Base-by-base conservation (phyloP, 2,113 vertebrate genomes). In the Mola mola region DNA sequence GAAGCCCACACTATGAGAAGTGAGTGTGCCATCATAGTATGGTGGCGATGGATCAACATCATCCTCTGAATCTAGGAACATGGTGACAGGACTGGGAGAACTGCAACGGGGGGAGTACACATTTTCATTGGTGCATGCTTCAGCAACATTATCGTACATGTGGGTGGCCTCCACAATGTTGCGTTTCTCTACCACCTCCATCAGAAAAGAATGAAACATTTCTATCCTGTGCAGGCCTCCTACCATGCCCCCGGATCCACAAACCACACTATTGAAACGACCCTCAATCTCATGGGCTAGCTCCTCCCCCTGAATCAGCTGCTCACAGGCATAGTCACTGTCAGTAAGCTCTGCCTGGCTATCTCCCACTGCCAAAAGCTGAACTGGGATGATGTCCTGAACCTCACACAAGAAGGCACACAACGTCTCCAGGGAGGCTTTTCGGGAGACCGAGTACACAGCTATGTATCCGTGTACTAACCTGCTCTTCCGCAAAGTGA, bases 221-320 rank as follows among this genome's bases (percentile, higher is more conserved):
- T 99, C 96, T 63, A 98, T 90, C 80, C 94, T 93, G 62, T 93
- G 93, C 50, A 94, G 93, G 0, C 92, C 87, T 0, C 94, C 95
- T 17, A 91, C 83, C 57, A 92, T 87, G 3, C 90, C 91, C 16
- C 92, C 89, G 0, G 85, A 83, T 2, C 94, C 90, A 50, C 93
- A 92, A 1, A 95, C 89, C n/a, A 96, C 20, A 0, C 89, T 90
- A 17, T 92, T 88, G 81, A 98, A 98, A 2, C 91, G 93, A 10
- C 93, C 96, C 0, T 96, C 96, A 2, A 99, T 96, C 78, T 99
- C 97, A 66, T 94, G 95, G 2, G 97, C 97, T 1, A 99, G 95
- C 80, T 98, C 96, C 77, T 98, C 95, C 4, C 96, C 97, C 55
- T 98, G 96, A 0, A 81, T 90, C 34, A 96, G 74, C 82, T 97